Base-by-base conservation (phyloP, 2,888 invertebrate genomes). In the Eilema depressum region DNA sequence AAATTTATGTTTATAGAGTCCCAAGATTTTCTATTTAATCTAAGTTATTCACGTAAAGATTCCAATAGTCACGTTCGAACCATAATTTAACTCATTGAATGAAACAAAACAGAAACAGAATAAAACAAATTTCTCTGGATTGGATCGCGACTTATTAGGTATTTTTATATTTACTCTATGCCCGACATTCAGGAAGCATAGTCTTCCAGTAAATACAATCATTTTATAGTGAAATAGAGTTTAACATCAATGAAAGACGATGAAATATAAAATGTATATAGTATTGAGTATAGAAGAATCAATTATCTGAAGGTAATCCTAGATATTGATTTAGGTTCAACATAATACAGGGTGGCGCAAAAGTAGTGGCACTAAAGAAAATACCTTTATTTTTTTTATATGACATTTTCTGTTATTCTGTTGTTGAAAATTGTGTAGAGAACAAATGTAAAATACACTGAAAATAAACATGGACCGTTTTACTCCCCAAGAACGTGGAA, bases 41-140 rank as follows among this genome's bases (percentile, higher is more conserved):
- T 53, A 53, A 53, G 53, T 30, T 57, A 28, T 41, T 66, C 69
- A n/a, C 63, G 11, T 66, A 37, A 59, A 63, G 47, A 63, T 70
- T 69, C 68, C 71, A 64, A 62, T 65, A 53, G 53, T 53, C 53
- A 53, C 73, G 75, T 76, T 76, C 77, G 80, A 80, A 80, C 75
- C 81, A 85, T 82, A 83, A 80, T 84, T 84, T 53, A n/a, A 53
- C 53, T 53, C 53, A n/a, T n/a, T n/a, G n/a, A 53, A 53, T 53
- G 20, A n/a, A 53, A 53, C 53, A 53, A 53, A 53, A 53, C 8
- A 53, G n/a, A 53, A n/a, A 53, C 47, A 47, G 47, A 47, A 20
- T 47, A 47, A 20, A 47, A 47, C 53, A 53, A 53, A 53, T 53
- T 53, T 53, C n/a, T n/a, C 0, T 7, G n/a, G 10, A 53, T 53